phyloP scores from a whole-genome alignment of 53 echinoderm and acorn worm species.

The Antedon mediterranea region DNA sequence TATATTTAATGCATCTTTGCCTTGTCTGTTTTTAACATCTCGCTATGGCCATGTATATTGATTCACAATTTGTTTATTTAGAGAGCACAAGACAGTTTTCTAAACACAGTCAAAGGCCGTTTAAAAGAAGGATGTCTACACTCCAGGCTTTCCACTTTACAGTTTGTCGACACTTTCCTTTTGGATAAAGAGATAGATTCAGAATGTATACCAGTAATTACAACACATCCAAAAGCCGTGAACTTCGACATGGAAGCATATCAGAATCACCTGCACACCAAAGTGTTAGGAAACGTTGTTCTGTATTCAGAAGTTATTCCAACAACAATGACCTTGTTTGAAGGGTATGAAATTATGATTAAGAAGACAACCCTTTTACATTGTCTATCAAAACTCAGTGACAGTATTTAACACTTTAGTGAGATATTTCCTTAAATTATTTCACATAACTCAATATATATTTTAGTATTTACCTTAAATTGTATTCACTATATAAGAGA shows the following conservation, averaged over 20 bases:
- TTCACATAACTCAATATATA: too few relatives aligned
- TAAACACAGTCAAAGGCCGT: slow-evolving; percentile 28
- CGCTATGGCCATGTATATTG: too few relatives aligned
- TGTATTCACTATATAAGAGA: too few relatives aligned
- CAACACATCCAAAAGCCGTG: slow-evolving; percentile 6
- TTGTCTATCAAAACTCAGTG: too few relatives aligned
- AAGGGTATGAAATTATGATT: too few relatives aligned
- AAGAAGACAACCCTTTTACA: too few relatives aligned
- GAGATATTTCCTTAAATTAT: too few relatives aligned
- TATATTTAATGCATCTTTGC: too few relatives aligned
- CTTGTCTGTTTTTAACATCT: too few relatives aligned
- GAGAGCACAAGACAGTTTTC: slow-evolving; percentile 30
- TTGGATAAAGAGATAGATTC: slow-evolving; percentile 37
- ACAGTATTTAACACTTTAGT: too few relatives aligned
- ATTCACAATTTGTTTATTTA: not conserved
- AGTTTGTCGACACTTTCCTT: slow-evolving; percentile 27
- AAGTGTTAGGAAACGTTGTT: slow-evolving; percentile 58
- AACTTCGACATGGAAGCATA: slow-evolving; percentile 48
- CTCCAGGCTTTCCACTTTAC: slow-evolving; percentile 47
- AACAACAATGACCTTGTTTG: slow-evolving; percentile 79
- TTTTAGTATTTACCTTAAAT: too few relatives aligned
- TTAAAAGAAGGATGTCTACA: slow-evolving; percentile 40
- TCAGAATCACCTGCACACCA: slow-evolving; percentile 38
- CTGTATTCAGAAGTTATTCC: slow-evolving; percentile 81
- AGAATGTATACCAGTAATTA: slow-evolving; percentile 59